Evolutionary conservation across 2,113 vertebrate genomes (phyloP).

Genomic region (Oostethus manadensis): DNA sequence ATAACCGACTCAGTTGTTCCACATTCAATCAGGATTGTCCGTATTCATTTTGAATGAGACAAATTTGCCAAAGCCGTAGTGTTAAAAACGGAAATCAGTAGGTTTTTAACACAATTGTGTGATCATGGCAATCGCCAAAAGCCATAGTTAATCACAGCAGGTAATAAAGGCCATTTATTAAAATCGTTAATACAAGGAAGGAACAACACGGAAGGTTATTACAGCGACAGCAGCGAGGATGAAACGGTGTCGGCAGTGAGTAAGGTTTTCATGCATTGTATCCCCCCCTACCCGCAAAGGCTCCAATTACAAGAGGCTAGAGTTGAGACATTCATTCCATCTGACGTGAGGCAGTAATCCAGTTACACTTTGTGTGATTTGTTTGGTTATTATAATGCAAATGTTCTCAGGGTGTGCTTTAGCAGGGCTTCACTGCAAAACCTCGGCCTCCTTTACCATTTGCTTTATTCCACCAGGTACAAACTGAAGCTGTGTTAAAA

Average conservation of each 20-base stretch:
- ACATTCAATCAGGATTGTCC: too few relatives aligned
- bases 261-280: not conserved
- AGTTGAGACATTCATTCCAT: conserved; percentile 27
- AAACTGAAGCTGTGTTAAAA: conserved; percentile 20
- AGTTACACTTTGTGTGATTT: conserved; percentile 38
- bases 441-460: conserved; percentile 23
- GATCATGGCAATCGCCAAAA: not conserved
- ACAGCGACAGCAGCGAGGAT: not conserved
- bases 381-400: conserved; percentile 52
- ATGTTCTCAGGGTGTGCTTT: conserved; percentile 24
- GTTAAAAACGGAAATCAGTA: too few relatives aligned
- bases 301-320: not conserved
- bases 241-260: conserved; percentile 1
- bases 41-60: too few relatives aligned
- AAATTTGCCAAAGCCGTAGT: too few relatives aligned
- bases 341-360: conserved; percentile 37
- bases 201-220: not conserved
- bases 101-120: not conserved
- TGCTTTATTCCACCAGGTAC: conserved; percentile 20
- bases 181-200: not conserved
- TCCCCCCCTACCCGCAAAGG: not conserved
- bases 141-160: not conserved
- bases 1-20: too few relatives aligned
- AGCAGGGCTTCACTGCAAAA: conserved; percentile 39
- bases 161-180: not conserved